Conservation (phyloP, 2,888 invertebrate genomes). For the Scaptomyza flava region DNA sequence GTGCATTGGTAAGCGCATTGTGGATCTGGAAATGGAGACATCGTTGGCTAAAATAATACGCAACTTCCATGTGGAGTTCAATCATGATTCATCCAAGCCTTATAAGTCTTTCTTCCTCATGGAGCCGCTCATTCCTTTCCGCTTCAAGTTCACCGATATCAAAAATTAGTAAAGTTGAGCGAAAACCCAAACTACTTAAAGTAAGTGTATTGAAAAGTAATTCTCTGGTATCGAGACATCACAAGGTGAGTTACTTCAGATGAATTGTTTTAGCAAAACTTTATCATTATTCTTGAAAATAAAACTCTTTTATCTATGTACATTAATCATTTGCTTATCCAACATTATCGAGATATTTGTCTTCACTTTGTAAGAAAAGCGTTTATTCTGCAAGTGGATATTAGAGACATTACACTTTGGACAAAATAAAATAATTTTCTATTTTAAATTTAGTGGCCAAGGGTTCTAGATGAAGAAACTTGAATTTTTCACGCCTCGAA, state of each 20-base stretch:
- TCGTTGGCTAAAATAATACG: conserved; percentile 83
- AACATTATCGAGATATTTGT: background rate
- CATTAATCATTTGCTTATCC: no score
- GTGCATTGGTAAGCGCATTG: conserved; percentile 90
- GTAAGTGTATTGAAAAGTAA: background rate
- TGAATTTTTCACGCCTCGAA: conserved; percentile 27
- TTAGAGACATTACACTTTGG: background rate
- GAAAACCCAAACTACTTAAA: background rate
- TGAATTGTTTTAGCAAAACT: background rate
- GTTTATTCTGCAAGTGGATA: background rate
- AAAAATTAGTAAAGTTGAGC: conserved; percentile 28
- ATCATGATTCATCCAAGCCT: conserved; percentile 67
- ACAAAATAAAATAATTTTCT: background rate
- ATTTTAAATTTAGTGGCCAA: background rate
- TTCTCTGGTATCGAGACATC: background rate
- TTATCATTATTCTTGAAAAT: background rate
- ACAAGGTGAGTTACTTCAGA: background rate
- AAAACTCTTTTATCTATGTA: no score
- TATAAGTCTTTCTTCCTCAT: conserved; percentile 71
- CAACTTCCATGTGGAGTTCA: conserved; percentile 75
- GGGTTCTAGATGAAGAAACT: conserved; percentile 8
- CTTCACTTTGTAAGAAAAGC: background rate
- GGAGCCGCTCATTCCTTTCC: conserved; percentile 79
- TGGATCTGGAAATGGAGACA: conserved; percentile 88
- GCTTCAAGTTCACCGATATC: conserved; percentile 78